These are phyloP conservation scores for Dasysyrphus albostriatus DNA, from an alignment of 2,888 invertebrate genomes.

Conservation along the genomic window DNA sequence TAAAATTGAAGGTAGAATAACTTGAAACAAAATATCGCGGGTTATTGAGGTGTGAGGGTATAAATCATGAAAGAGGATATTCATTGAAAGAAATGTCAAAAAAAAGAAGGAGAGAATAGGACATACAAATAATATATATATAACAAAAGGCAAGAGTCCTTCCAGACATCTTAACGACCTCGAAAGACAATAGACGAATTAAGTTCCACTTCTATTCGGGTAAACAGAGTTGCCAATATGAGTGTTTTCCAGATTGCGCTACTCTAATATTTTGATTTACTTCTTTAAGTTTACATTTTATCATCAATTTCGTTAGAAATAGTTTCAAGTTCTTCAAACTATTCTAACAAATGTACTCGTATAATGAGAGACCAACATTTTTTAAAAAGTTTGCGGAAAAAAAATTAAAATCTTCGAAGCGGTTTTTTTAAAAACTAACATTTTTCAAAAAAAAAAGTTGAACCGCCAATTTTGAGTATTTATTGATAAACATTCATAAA, in stretches of 20 bases:
- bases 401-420: too few relatives aligned
- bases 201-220: slow-evolving; percentile 34
- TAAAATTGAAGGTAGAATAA: slow-evolving; percentile 4
- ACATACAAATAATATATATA: slow-evolving; percentile 14
- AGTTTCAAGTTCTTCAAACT: too few relatives aligned
- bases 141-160: slow-evolving; percentile 35
- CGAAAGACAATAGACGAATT: slow-evolving; percentile 66
- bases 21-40: slow-evolving; percentile 28
- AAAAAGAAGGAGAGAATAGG: slow-evolving; percentile 25
- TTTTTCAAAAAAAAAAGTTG: too few relatives aligned
- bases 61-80: slow-evolving; percentile 61
- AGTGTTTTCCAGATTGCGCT: neutral
- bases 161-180: slow-evolving; percentile 68
- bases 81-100: slow-evolving; percentile 29
- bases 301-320: too few relatives aligned
- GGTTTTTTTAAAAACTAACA: too few relatives aligned
- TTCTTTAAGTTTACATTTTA: too few relatives aligned
- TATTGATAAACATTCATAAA: too few relatives aligned
- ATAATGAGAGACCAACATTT: too few relatives aligned
- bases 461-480: too few relatives aligned
- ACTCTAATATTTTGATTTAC: too few relatives aligned
- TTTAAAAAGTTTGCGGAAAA: too few relatives aligned
- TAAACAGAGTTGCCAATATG: neutral
- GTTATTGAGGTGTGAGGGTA: neutral
- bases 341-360: too few relatives aligned